Percentiles rank a stretch among this genome's conserved stretches.
These are phyloP conservation scores for Podiceps cristatus DNA, from an alignment of 2,113 vertebrate species.

Conservation along the genomic window DNA sequence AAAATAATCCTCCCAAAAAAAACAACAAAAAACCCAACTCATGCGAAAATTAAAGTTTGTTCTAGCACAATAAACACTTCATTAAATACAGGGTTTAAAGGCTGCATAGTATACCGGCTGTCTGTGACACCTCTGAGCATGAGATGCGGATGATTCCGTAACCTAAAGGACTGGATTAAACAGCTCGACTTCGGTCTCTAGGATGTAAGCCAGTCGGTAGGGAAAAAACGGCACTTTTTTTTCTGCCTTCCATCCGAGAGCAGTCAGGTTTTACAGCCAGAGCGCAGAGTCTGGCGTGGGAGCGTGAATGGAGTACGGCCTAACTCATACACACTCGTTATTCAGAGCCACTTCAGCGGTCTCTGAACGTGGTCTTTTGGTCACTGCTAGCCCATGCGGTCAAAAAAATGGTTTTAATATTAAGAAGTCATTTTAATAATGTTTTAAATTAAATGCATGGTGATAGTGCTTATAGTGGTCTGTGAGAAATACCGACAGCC, in stretches of 20 bases:
- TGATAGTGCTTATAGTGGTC: neutral
- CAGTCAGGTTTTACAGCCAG: neutral
- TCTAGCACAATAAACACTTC: neutral
- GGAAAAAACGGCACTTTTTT: too few relatives aligned
- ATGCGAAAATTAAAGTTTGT: neutral
- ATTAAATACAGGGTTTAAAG: neutral
- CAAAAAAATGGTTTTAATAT: neutral
- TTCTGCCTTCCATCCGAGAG: neutral
- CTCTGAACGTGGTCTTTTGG: neutral
- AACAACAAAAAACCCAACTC: too few relatives aligned
- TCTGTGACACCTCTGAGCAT: neutral
- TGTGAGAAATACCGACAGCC: neutral
- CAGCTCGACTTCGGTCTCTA: fast-evolving
- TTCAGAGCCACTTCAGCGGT: neutral
- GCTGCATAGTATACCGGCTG: neutral
- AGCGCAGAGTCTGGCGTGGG: fast-evolving
- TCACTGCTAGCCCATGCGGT: neutral
- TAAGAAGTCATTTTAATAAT: neutral
- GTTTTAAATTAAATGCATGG: neutral
- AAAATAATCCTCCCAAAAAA: neutral
- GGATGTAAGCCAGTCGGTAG: neutral
- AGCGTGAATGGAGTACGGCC: fast-evolving
- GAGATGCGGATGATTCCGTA: neutral
- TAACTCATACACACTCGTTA: fast-evolving
- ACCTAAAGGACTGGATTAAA: too few relatives aligned